A percentile compares a stretch with the other conserved stretches of the same genome.
Evolutionary conservation across 2,797 vertebrate species (phyloP).

Genomic region (Hyperoplus immaculatus): DNA sequence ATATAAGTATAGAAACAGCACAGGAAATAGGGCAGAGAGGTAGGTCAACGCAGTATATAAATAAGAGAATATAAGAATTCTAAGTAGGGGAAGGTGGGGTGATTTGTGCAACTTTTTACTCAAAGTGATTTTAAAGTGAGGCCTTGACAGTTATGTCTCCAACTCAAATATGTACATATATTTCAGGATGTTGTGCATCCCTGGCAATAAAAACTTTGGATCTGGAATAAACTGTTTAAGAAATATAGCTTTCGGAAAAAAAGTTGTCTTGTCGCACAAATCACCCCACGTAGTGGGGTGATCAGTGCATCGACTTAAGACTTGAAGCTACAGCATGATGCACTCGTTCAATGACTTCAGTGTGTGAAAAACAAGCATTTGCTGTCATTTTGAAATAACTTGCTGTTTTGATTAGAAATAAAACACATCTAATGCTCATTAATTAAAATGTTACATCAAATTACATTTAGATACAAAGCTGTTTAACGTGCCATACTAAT

Average conservation of each 20-base stretch:
- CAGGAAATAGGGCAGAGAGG: slow-evolving; percentile 1
- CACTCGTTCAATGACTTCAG: neutral
- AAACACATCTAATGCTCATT: neutral
- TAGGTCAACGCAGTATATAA: neutral
- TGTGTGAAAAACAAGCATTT: neutral
- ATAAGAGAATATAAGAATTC: neutral
- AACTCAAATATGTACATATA: no score
- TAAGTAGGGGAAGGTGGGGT: no score
- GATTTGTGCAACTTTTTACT: no score
- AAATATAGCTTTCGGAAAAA: no score
- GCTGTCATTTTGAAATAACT: neutral
- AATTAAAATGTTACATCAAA: neutral
- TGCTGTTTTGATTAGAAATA: neutral
- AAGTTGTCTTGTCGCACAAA: no score
- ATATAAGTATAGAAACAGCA: slow-evolving; percentile 10
- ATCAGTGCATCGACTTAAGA: neutral
- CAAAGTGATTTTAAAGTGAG: no score
- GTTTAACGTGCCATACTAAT: neutral
- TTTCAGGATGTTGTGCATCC: no score
- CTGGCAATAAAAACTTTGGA: no score
- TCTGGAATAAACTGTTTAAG: no score
- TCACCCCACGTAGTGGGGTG: no score
- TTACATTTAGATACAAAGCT: no score
- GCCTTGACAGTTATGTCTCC: no score
- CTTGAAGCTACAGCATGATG: neutral